These are phyloP conservation scores for Lasioglossum pauxillum DNA, from an alignment of 2,888 invertebrate species.

Conservation along the genomic window DNA sequence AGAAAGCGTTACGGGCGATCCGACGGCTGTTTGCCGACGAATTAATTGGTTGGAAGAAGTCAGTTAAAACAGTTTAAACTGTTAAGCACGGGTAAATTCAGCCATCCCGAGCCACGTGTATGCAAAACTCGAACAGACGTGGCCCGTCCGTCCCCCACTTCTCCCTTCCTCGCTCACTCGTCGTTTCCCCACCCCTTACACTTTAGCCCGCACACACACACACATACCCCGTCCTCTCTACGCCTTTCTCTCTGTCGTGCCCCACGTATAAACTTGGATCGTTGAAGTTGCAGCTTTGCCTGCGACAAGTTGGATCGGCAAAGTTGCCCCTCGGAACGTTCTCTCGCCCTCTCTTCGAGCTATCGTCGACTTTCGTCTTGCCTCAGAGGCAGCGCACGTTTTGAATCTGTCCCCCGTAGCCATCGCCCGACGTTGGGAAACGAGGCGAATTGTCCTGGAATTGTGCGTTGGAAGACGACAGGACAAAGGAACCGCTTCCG, in stretches of 20 bases:
- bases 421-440: conserved; percentile 32
- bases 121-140: conserved; percentile 24
- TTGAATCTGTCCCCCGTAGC: conserved; percentile 54
- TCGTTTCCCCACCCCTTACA: neutral
- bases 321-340: conserved; percentile 55
- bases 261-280: conserved; percentile 60
- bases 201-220: conserved; percentile 2
- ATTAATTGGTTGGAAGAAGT: conserved; percentile 42
- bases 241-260: conserved; percentile 37
- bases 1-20: neutral
- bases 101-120: conserved; percentile 18
- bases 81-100: conserved; percentile 43
- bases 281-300: conserved; percentile 63
- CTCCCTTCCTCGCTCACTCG: neutral
- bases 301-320: conserved; percentile 68
- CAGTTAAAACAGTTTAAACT: conserved; percentile 48
- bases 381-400: conserved; percentile 42
- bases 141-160: neutral
- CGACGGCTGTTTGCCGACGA: conserved; percentile 8
- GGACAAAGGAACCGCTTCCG: conserved; percentile 51
- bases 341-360: conserved; percentile 36
- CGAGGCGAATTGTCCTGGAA: conserved; percentile 53
- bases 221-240: neutral
- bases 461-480: conserved; percentile 31
- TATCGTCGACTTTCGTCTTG: conserved; percentile 50